Base-by-base conservation (phyloP, 2,113 vertebrate genomes). In the Nanorana parkeri region DNA sequence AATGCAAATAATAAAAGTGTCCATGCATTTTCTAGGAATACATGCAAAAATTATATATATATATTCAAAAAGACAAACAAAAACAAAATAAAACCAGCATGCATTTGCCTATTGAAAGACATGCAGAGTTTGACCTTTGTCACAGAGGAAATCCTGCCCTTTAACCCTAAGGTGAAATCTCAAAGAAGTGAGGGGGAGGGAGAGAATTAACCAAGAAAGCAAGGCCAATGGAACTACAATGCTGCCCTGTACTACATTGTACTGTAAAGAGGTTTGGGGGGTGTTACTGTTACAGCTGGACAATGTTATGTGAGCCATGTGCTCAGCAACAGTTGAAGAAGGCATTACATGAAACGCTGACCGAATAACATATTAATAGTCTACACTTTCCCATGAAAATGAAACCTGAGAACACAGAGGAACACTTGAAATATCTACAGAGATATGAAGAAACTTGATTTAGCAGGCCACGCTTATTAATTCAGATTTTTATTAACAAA, bases 101-200 rank as follows among this genome's bases (percentile, higher is more conserved):
- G 55, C 63, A 60, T 81, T 81, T 64, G 68, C 68, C 78, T 64
- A 72, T 81, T 28, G 60, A 64, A 75, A 56, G n/a, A 19, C 80
- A 68, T 82, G 71, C 80, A 58, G 71, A 66, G 80, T 82, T 82
- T 82, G 80, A 82, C 80, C 80, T 82, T 81, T 82, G 61, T 66
- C 71, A 75, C 61, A 66, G 80, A 82, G 80, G 80, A 75, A 82
- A 82, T 82, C 80, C 80, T 82, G 80, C 28, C 80, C 80, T 82
- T 82, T 82, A 65, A 82, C 80, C 80, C 29, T 21, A 41, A 82
- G 63, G 69, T 75, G 71, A 67, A 75, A 82, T 63, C 71, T 47
- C 36, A 82, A 80, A 61, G 29, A 54, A 69, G 47, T 66, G 68
- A 65, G 79, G 79, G 69, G 79, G 79, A 81, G 28, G 80, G 80